A percentile compares a stretch with the other conserved stretches of the same genome.
These are phyloP conservation scores for Sebastes taczanowskii DNA, from an alignment of 2,797 vertebrate genomes.

Conservation along the genomic window DNA sequence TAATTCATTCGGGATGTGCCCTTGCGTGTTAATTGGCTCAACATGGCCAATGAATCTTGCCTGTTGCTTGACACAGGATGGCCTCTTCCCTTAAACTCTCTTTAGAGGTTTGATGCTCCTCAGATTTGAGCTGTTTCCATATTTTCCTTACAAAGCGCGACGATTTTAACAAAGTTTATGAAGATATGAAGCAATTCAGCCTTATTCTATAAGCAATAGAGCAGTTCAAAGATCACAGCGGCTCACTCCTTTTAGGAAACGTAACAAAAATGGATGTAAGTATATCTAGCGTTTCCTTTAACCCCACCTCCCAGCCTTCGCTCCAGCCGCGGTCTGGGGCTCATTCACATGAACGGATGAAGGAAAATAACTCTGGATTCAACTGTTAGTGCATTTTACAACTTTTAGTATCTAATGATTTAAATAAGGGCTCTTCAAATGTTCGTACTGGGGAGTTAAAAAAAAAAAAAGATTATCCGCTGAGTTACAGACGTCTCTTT, in stretches of 20 bases:
- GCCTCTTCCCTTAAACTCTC: constrained; percentile 50
- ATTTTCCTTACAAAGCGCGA: neutral
- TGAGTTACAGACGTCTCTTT: no score
- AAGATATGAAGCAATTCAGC: constrained; percentile 30
- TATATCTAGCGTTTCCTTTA: neutral
- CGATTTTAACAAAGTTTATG: neutral
- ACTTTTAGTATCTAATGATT: no score
- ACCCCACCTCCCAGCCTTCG: no score
- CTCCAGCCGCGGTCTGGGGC: no score
- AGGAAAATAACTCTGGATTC: no score
- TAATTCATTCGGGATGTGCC: constrained; percentile 87
- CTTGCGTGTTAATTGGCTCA: constrained; percentile 87
- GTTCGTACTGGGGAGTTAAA: no score
- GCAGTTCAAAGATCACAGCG: constrained; percentile 23
- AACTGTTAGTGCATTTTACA: no score
- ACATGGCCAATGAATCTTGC: constrained; percentile 81
- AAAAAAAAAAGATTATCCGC: no score
- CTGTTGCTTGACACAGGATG: constrained; percentile 69
- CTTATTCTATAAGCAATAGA: constrained; percentile 16
- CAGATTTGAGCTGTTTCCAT: constrained; percentile 13
- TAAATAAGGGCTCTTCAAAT: no score
- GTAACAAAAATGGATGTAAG: neutral
- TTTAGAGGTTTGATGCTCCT: constrained; percentile 27
- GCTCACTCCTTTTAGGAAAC: neutral
- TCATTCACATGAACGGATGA: no score